Evolutionary conservation across 1,140 invertebrate genomes (phyloP), one percentile per base, ranked within the genome.

Genomic region (Meteorus sp.): DNA sequence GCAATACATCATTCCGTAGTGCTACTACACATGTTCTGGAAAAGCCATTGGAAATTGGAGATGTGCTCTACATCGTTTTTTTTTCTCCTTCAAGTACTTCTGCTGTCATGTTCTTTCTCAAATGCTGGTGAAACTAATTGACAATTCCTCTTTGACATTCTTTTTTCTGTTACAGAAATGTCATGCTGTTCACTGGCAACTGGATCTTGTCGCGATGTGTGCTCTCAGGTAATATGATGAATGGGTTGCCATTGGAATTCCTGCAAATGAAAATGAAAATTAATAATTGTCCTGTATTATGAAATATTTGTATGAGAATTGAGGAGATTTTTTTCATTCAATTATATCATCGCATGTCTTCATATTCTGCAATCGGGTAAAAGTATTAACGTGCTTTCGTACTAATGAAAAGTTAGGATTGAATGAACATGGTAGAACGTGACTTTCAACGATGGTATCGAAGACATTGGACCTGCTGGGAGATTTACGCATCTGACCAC

Each of bases 81-180:
- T 39, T 39, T 39, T 35, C 17, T 39, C 17, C 3, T 17, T 5
- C 35, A 39, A 39, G 35, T 39, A 15, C 13, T 15, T 2, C 11
- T 39, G 17, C 35, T 4, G 1, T 27, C 23, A 29, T 29, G 15
- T 19, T n/a, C 19, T 56, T 17, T 52, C 11, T 27, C 15, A 23
- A 43, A 9, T 13, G n/a, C n/a, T n/a, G n/a, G n/a, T n/a, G n/a
- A n/a, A n/a, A n/a, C n/a, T n/a, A n/a, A n/a, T n/a, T n/a, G n/a
- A n/a, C n/a, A n/a, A n/a, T n/a, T n/a, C n/a, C n/a, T n/a, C n/a
- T n/a, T n/a, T n/a, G n/a, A 29, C 31, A 29, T 22, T 17, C 56
- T 63, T 60, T 43, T 63, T 55, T 64, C 43, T 70, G 44, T 76
- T 74, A n/a, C 73, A 76, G 74, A 76, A 54, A 75, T 76, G 60